Percentiles rank a stretch among this genome's conserved stretches.
phyloP scores from a whole-genome alignment of 2,113 vertebrate genomes.

The Genyomyrus donnyi region DNA sequence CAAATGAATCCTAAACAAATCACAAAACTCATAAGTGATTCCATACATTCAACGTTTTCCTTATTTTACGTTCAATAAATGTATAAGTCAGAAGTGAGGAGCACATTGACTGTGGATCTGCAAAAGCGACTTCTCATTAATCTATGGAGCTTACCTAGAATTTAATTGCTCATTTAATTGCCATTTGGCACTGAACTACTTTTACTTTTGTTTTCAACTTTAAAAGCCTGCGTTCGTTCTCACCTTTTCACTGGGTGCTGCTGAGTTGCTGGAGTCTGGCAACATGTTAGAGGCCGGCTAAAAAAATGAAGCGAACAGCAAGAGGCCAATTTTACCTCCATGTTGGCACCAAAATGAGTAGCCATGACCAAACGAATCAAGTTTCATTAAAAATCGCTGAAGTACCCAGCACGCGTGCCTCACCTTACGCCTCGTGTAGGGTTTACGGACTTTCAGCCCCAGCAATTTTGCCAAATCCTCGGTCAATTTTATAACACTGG shows the following conservation, averaged over 20 bases:
- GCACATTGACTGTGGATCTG: neutral
- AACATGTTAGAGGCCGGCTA: slow-evolving; percentile 76
- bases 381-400: neutral
- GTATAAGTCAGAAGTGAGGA: neutral
- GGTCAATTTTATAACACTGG: slow-evolving; percentile 85
- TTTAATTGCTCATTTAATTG: neutral
- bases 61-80: neutral
- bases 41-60: neutral
- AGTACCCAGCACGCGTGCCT: slow-evolving; percentile 8
- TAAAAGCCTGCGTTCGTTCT: slow-evolving; percentile 15
- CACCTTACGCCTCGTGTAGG: slow-evolving; percentile 90
- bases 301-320: slow-evolving; percentile 20
- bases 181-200: neutral
- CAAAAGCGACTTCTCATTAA: neutral
- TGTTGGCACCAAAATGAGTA: neutral
- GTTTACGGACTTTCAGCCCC: slow-evolving; percentile 94
- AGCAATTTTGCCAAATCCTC: slow-evolving; percentile 89
- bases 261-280: slow-evolving; percentile 58
- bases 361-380: neutral
- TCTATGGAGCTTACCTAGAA: neutral
- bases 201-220: neutral
- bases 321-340: neutral
- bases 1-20: neutral
- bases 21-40: neutral
- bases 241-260: slow-evolving; percentile 71